phyloP scores from a whole-genome alignment of 1,140 invertebrate species.

The Teleopsis dalmanni region DNA sequence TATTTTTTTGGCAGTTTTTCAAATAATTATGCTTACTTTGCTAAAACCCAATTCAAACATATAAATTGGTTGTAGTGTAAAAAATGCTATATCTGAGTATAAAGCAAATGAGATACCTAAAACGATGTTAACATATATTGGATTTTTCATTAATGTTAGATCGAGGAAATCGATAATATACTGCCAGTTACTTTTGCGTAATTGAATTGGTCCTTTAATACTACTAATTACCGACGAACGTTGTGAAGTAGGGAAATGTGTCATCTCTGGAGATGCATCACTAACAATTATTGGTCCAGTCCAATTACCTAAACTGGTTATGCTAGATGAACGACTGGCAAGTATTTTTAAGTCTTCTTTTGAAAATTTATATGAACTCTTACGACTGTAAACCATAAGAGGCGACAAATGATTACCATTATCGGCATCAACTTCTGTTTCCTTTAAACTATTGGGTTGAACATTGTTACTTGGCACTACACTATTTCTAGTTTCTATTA shows the following conservation, averaged over 20 bases:
- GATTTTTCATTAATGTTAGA: constrained; percentile 51
- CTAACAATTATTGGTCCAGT: constrained; percentile 36
- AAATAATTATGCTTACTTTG: constrained; percentile 31
- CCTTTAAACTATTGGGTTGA: neutral
- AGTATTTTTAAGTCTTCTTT: constrained; percentile 10
- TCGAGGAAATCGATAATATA: constrained; percentile 51
- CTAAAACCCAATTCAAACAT: constrained; percentile 47
- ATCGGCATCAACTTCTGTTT: neutral
- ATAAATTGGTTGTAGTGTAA: constrained; percentile 50
- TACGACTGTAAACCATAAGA: neutral
- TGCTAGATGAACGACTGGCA: constrained; percentile 35
- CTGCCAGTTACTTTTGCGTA: constrained; percentile 19
- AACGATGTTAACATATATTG: constrained; percentile 53
- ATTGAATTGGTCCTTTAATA: neutral
- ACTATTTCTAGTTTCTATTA: neutral
- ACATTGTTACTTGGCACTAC: neutral
- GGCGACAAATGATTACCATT: constrained; percentile 2
- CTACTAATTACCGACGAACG: neutral
- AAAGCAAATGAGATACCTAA: constrained; percentile 50
- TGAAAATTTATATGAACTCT: constrained; percentile 1
- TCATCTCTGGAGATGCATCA: constrained; percentile 36
- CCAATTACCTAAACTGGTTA: constrained; percentile 43
- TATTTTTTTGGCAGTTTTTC: neutral
- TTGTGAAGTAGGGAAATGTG: constrained; percentile 10
- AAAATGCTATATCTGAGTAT: constrained; percentile 56